Base-by-base conservation (phyloP, 1,140 invertebrate species). In the Littorina saxatilis region DNA sequence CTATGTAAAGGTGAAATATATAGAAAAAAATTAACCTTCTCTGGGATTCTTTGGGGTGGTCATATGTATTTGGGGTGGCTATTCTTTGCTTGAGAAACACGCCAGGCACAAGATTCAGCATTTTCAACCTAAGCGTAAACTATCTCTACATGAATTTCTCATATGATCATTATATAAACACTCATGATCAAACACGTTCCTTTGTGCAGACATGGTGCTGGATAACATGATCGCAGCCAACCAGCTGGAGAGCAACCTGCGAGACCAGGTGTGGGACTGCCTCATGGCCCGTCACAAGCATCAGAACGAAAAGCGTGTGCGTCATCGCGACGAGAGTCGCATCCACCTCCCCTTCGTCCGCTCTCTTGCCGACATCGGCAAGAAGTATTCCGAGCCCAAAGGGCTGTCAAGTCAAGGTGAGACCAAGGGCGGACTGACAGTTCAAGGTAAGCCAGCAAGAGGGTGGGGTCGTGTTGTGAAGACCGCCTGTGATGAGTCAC, bases 331-430 rank as follows among this genome's bases (percentile, higher is more conserved):
- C 85, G 96, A 96, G 89, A 95, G 96, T 72, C 96, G 96, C 94
- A 96, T 97, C 40, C 94, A 96, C 82, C 93, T 99, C 78, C 98
- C 98, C 11, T 95, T 99, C 75, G 99, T 99, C 85, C 94, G 98
- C 84, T 99, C 98, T 13, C 94, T 99, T 83, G 97, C 98, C 29
- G 98, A 99, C 90, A 99, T 99, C 88, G 98, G 98, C 85, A 95
- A 96, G 85, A 99, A 98, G 92, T 96, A 98, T 92, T 99, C 98
- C 29, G 97, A 98, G 29, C 89, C 90, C 4, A 87, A 85, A 52
- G 79, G 74, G 35, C 80, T 89, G 37, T 35, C 82, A 32, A 72
- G 55, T 29, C 83, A 87, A 50, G 83, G 87, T 81, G 85, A 85
- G 70, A 50, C 40, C 15, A 73, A 73, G 50, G 70, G 40, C 29